Base-by-base conservation (phyloP, 2,113 vertebrate species). In the Junco hyemalis region DNA sequence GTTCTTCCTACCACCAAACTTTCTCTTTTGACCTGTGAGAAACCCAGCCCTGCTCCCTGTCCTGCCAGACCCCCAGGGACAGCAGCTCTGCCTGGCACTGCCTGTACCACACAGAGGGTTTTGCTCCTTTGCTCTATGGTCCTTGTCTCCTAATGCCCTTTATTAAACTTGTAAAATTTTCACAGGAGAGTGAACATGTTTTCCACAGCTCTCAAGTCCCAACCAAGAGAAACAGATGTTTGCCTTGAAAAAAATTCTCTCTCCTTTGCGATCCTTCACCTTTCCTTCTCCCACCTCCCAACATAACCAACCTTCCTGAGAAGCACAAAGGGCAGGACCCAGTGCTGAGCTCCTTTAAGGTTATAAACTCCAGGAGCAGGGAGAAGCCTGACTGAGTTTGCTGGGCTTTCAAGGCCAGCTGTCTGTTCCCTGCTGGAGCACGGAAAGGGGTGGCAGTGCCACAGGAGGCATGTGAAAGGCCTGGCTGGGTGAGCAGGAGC, bases 211-310 rank as follows among this genome's bases (percentile, higher is more conserved):
- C 47, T 66, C 15, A 47, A 63, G 33, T n/a, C 33, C 33, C 14
- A 31, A 66, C 14, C 19, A 50, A 74, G 38, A 81, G 23, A 63
- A 56, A 36, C 35, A 20, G 26, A 19, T 22, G 8, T 3, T 64
- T 74, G 36, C 72, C 66, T 50, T 36, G 31, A 80, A 66, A 21
- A 40, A 45, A 66, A 31, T 0, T 5, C 28, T 66, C 42, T 18
- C 14, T 68, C 53, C 28, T 90, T 71, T 65, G 42, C 88, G 48
- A 64, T 63, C 26, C 87, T 95, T 73, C 71, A 88, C 60, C 74
- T 94, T 82, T 80, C 66, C 81, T 87, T 70, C 85, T 92, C 47
- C 35, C 40, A 47, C 65, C 36, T 88, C 44, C 56, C 85, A 82
- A 76, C 20, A 6, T 4, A 51, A 72, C 8, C 57, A 60, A 20